Percentiles rank a stretch among this genome's conserved stretches.
phyloP scores from a whole-genome alignment of 2,888 invertebrate species.

The Margaritifera margaritifera region DNA sequence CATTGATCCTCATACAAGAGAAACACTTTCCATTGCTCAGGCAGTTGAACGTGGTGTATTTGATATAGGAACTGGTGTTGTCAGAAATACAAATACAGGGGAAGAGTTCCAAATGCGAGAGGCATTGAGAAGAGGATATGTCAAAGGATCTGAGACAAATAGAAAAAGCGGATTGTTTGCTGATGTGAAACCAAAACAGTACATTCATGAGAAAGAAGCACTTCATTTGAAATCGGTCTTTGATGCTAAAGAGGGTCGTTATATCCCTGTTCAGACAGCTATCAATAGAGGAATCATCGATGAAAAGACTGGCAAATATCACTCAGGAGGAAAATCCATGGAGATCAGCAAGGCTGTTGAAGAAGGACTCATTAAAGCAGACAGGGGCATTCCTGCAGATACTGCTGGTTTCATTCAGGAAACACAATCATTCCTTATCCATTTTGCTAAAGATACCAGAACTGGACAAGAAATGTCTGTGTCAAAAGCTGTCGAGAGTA shows the following conservation, averaged over 20 bases:
- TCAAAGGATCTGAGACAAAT: slow-evolving; percentile 35
- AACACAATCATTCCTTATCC: slow-evolving; percentile 56
- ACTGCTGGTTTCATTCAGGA: slow-evolving; percentile 28
- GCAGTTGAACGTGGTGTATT: slow-evolving; percentile 74
- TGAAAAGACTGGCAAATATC: slow-evolving; percentile 65
- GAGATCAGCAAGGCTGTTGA: slow-evolving; percentile 46
- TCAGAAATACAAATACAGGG: slow-evolving; percentile 47
- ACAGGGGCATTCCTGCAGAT: slow-evolving; percentile 11
- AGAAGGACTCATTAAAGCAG: slow-evolving; percentile 47
- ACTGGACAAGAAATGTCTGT: slow-evolving; percentile 82
- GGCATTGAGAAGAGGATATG: slow-evolving; percentile 48
- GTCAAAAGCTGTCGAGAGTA: slow-evolving; percentile 69
- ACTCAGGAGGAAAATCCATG: slow-evolving; percentile 44
- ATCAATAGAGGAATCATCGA: slow-evolving; percentile 84
- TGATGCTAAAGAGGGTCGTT: slow-evolving; percentile 85
- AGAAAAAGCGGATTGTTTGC: slow-evolving; percentile 38
- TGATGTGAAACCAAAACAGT: slow-evolving; percentile 30
- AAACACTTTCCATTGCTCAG: slow-evolving; percentile 84
- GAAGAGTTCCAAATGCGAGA: slow-evolving; percentile 54
- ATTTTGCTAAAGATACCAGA: slow-evolving; percentile 82
- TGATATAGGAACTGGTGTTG: slow-evolving; percentile 40
- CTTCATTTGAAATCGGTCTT: slow-evolving; percentile 55
- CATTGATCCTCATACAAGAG: slow-evolving; percentile 85
- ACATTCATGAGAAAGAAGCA: slow-evolving; percentile 36
- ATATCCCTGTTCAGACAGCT: slow-evolving; percentile 80